Evolutionary conservation across 2,888 invertebrate genomes (phyloP), one percentile per base, ranked within the genome.

Genomic region (Drosophila kambysellisi): DNA sequence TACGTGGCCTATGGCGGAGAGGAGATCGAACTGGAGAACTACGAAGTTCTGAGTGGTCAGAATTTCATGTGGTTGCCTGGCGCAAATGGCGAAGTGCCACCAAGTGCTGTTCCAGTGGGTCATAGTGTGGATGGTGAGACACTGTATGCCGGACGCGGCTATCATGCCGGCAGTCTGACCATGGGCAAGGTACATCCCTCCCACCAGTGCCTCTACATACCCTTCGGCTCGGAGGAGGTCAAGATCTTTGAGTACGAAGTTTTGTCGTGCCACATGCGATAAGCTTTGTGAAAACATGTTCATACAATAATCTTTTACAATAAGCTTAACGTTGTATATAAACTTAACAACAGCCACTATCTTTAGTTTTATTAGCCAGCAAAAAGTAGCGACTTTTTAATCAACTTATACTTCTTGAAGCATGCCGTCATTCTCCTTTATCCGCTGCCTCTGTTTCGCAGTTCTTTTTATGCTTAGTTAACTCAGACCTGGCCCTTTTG

Each of bases 71-170:
- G 96, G 96, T 94, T 95, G 91, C 94, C 94, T 84, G 94, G 94
- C 5, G 94, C 94, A 7, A 94, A 94, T 76, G 96, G 96, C 20
- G 92, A 93, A 3, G 94, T 96, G 7, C 96, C 96, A 0, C 91
- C 94, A 0, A 95, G 95, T 43, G 96, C 96, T 0, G 95, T 96
- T 1, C 94, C 94, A 53, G 95, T 95, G 0, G 96, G 96, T 25
- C 93, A 94, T 72, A 95, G 95, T 0, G 92, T 93, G 53, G 95
- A 95, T 74, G 96, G 96, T 12, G 96, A 96, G 92, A 94, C 94
- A 39, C 93, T 96, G 43, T 96, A 95, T 93, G 94, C 95, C 74
- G 96, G 96, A 11, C 95, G 96, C 72, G 95, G 95, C 61, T 94
- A 94, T 41, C 95, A 95, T 77, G 95, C 95, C 76, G 96, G 96